Evolutionary conservation across 1,140 invertebrate genomes (phyloP).

Genomic region (Tetramorium alpestre): DNA sequence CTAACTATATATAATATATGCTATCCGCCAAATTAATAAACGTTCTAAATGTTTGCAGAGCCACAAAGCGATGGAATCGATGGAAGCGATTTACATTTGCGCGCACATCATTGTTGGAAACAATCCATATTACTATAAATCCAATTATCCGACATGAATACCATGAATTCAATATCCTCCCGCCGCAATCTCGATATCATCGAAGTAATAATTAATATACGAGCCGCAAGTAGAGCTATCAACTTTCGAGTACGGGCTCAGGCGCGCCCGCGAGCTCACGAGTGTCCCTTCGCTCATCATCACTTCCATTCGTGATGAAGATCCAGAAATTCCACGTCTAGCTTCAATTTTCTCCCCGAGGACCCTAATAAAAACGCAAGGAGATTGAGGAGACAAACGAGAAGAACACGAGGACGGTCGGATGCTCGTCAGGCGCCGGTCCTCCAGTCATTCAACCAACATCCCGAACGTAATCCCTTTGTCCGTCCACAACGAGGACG

Average conservation of each 20-base stretch:
- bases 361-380: slow-evolving; percentile 4
- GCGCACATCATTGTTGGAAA: slow-evolving; percentile 19
- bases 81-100: slow-evolving; percentile 21
- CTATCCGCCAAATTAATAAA: slow-evolving; percentile 23
- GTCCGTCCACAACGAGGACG: slow-evolving; percentile 47
- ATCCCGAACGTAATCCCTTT: slow-evolving; percentile 54
- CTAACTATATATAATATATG: background rate
- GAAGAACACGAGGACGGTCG: slow-evolving; percentile 7
- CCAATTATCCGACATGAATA: slow-evolving; percentile 39
- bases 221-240: slow-evolving; percentile 3
- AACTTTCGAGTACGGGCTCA: background rate
- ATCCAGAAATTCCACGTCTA: slow-evolving; percentile 4
- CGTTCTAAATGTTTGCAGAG: slow-evolving; percentile 47
- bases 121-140: slow-evolving; percentile 49
- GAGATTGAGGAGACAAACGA: slow-evolving; percentile 42
- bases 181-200: slow-evolving; percentile 18
- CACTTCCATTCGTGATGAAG: slow-evolving; percentile 13
- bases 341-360: slow-evolving; percentile 39
- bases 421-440: slow-evolving; percentile 46
- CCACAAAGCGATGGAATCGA: slow-evolving; percentile 41
- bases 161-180: slow-evolving; percentile 16
- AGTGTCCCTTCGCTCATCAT: background rate
- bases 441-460: slow-evolving; percentile 52
- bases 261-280: background rate
- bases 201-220: slow-evolving; percentile 44